phyloP scores from a whole-genome alignment of 1,140 invertebrate species.

The Drosophila guanche region DNA sequence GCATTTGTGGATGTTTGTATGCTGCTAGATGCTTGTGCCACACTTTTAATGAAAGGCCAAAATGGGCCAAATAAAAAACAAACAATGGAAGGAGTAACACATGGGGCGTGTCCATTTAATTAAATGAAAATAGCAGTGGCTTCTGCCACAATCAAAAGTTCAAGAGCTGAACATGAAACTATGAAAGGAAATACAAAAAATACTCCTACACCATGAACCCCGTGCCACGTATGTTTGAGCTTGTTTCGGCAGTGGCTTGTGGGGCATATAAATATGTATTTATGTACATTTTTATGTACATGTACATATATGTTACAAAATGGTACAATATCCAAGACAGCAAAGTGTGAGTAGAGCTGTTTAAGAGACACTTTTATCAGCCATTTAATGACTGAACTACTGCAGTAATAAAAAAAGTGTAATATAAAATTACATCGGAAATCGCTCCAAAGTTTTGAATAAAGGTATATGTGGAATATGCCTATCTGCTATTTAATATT shows the following conservation, averaged over 20 bases:
- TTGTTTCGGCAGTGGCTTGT: background rate
- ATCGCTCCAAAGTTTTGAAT: too few species aligned
- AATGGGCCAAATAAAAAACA: constrained; percentile 45
- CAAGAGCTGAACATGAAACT: constrained; percentile 1
- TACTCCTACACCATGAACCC: background rate
- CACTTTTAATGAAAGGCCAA: constrained; percentile 61
- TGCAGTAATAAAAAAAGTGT: too few species aligned
- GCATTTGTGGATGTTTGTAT: constrained; percentile 30
- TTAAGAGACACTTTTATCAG: too few species aligned
- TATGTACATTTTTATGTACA: too few species aligned
- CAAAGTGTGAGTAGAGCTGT: too few species aligned
- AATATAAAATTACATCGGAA: too few species aligned
- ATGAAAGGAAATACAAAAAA: constrained; percentile 10
- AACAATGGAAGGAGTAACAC: constrained; percentile 7
- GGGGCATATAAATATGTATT: background rate
- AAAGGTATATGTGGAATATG: too few species aligned
- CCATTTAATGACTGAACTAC: too few species aligned
- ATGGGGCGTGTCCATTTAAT: constrained; percentile 49
- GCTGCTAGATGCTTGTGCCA: constrained; percentile 17
- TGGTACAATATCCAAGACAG: too few species aligned
- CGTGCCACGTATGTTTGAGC: too few species aligned
- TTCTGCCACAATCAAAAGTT: constrained; percentile 24
- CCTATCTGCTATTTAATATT: too few species aligned
- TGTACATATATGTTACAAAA: too few species aligned
- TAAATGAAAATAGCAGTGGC: constrained; percentile 52